Conservation (phyloP, 2,113 vertebrate genomes). For the Hymenochirus boettgeri region DNA sequence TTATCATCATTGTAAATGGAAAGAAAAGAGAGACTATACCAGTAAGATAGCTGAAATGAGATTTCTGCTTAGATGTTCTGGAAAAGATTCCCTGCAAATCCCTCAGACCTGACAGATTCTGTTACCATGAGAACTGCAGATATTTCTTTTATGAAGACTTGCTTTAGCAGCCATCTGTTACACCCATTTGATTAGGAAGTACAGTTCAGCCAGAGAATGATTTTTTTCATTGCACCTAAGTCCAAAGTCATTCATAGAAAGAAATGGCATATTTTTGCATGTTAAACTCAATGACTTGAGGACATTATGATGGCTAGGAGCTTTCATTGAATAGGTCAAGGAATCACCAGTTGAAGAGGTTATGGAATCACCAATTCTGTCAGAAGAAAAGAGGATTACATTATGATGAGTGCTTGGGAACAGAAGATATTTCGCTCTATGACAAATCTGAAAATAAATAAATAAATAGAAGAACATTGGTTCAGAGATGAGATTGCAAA, state of each 20-base stretch:
- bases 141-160: conserved; percentile 86
- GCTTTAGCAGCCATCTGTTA: conserved; percentile 96
- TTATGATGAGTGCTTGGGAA: not conserved
- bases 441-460: too few relatives aligned
- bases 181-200: conserved; percentile 88
- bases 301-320: conserved; percentile 62
- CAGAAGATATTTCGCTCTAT: not conserved
- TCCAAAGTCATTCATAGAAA: conserved; percentile 58
- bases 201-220: conserved; percentile 73
- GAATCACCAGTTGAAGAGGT: conserved; percentile 62
- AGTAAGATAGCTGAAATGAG: conserved; percentile 80
- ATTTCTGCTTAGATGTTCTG: conserved; percentile 82
- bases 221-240: conserved; percentile 73
- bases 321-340: conserved; percentile 67
- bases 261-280: conserved; percentile 65
- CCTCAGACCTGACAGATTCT: conserved; percentile 83
- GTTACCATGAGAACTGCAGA: conserved; percentile 91
- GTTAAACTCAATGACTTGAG: conserved; percentile 67
- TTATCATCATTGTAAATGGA: conserved; percentile 74
- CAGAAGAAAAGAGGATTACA: conserved; percentile 53
- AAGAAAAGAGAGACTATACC: conserved; percentile 66
- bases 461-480: too few relatives aligned
- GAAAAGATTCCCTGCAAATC: conserved; percentile 74
- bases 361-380: conserved; percentile 56
- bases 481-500: too few relatives aligned